phyloP scores from a whole-genome alignment of 2,888 invertebrate species.

The Oasisia sp. region DNA sequence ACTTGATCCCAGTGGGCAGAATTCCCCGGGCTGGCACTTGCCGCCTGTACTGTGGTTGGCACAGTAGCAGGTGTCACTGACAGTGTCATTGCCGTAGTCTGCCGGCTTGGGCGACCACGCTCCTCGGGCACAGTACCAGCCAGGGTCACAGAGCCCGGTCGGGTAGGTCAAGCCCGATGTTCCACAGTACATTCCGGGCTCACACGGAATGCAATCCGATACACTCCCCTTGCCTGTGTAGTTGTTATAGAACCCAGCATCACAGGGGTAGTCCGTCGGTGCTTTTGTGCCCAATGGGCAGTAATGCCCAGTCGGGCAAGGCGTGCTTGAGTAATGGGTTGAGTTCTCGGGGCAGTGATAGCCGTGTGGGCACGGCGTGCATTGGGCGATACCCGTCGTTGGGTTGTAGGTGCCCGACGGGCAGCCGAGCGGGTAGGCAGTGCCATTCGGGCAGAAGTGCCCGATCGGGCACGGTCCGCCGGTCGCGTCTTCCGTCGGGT shows the following conservation, averaged over 20 bases:
- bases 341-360: conserved; percentile 56
- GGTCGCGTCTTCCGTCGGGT: conserved; percentile 46
- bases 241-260: conserved; percentile 54
- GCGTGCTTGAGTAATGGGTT: conserved; percentile 32
- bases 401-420: conserved; percentile 55
- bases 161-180: conserved; percentile 47
- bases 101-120: conserved; percentile 55
- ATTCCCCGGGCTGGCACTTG: conserved; percentile 56
- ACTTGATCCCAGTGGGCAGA: conserved; percentile 58
- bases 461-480: conserved; percentile 60
- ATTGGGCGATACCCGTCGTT: conserved; percentile 34
- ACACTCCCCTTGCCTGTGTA: conserved; percentile 40
- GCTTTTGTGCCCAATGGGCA: conserved; percentile 52
- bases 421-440: conserved; percentile 57
- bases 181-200: conserved; percentile 57
- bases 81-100: conserved; percentile 49
- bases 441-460: conserved; percentile 60
- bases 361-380: conserved; percentile 47
- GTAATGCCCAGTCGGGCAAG: conserved; percentile 56
- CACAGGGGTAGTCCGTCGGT: conserved; percentile 54
- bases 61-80: conserved; percentile 50
- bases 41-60: conserved; percentile 54
- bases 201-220: conserved; percentile 57
- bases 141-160: conserved; percentile 52
- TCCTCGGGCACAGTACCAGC: conserved; percentile 62